Evolutionary conservation across 2,113 vertebrate species (phyloP).

Genomic region (Pyrgilauda ruficollis): DNA sequence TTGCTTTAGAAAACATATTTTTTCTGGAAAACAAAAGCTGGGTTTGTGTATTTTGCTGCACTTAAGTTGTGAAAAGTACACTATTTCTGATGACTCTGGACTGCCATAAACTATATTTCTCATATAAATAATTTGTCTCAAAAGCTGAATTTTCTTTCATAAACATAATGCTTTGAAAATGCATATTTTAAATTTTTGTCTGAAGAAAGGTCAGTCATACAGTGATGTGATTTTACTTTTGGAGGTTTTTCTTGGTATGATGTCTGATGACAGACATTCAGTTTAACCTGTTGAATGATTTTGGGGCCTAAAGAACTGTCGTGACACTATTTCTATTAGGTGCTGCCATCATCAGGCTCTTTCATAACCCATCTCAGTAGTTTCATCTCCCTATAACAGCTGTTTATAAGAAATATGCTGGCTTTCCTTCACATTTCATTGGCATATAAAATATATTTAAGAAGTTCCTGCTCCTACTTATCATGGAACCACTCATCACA

Average conservation of each 20-base stretch:
- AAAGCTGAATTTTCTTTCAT: neutral
- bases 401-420: neutral
- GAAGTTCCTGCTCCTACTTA: neutral
- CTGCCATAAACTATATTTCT: neutral
- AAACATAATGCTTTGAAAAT: neutral
- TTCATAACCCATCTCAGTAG: neutral
- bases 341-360: neutral
- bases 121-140: neutral
- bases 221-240: neutral
- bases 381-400: neutral
- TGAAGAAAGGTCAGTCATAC: neutral
- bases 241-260: neutral
- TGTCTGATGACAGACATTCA: neutral
- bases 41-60: neutral
- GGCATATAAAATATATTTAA: neutral
- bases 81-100: neutral
- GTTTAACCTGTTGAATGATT: constrained; percentile 1
- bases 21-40: neutral
- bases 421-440: neutral
- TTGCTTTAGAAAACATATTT: neutral
- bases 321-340: neutral
- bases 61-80: neutral
- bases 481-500: neutral
- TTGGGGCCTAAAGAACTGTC: neutral
- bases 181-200: neutral